A percentile compares a stretch with the other conserved stretches of the same genome.
These are phyloP conservation scores for Lepus oiostolus DNA, from an alignment of 2,797 vertebrate genomes.

Conservation along the genomic window DNA sequence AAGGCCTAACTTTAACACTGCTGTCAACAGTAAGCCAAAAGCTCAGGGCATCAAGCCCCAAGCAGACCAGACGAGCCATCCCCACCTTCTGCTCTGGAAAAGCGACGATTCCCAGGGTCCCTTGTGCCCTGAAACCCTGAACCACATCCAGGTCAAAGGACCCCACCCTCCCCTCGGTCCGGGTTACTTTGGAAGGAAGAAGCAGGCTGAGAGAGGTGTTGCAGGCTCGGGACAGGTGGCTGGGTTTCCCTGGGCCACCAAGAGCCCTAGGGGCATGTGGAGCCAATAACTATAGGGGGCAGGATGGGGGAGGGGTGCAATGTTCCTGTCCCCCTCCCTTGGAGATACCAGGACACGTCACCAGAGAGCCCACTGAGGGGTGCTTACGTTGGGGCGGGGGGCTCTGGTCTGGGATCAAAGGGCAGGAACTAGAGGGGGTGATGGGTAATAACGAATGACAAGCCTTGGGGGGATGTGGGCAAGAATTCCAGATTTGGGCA, in stretches of 20 bases:
- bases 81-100: neutral
- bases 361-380: neutral
- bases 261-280: neutral
- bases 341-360: neutral
- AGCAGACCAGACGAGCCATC: neutral
- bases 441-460: neutral
- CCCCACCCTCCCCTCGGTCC: neutral
- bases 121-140: neutral
- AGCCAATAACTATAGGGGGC: conserved; percentile 2
- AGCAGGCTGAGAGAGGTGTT: neutral
- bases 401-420: neutral
- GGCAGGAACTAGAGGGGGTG: neutral
- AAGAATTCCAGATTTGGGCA: conserved; percentile 20
- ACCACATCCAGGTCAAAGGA: conserved; percentile 7
- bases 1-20: conserved; percentile 40
- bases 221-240: neutral
- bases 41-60: neutral
- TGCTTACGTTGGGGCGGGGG: neutral
- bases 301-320: conserved; percentile 10
- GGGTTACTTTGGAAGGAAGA: conserved; percentile 17
- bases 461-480: neutral
- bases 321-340: neutral
- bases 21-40: neutral
- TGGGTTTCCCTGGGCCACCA: neutral
- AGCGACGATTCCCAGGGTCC: conserved; percentile 6